Percentiles rank a stretch among this genome's conserved stretches.
Conservation (phyloP, 2,113 vertebrate species). For the Probosciger aterrimus region DNA sequence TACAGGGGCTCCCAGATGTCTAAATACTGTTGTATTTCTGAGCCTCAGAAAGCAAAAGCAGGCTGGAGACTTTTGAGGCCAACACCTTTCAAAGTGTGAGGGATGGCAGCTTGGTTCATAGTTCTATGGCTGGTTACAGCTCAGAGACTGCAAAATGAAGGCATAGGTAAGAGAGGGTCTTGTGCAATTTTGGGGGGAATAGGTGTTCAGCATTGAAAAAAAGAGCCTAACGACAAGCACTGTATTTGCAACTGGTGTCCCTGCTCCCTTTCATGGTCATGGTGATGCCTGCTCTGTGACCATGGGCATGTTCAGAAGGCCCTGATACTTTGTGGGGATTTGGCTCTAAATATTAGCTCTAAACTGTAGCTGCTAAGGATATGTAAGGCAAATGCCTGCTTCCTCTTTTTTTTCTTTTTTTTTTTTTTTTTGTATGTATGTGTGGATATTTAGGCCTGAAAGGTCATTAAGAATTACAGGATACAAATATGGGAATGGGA, state of each 20-base stretch:
- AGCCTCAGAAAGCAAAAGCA: not conserved
- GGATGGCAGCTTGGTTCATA: not conserved
- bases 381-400: not conserved
- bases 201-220: not conserved
- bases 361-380: not conserved
- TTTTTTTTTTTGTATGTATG: too few species aligned
- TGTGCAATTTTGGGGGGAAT: not conserved
- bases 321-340: not conserved
- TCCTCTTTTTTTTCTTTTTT: not conserved
- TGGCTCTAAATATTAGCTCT: not conserved
- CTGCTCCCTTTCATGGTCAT: not conserved
- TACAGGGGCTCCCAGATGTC: not conserved
- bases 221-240: not conserved
- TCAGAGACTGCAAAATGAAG: not conserved
- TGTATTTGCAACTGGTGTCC: not conserved
- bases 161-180: not conserved
- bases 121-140: not conserved
- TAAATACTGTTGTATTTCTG: not conserved
- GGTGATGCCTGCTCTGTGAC: not conserved
- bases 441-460: not conserved
- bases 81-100: not conserved
- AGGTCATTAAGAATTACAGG: not conserved
- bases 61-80: not conserved
- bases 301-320: not conserved
- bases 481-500: not conserved